A percentile compares a stretch with the other conserved stretches of the same genome.
Conservation (phyloP, 2,888 invertebrate genomes). For the Leucoptera coffeella region DNA sequence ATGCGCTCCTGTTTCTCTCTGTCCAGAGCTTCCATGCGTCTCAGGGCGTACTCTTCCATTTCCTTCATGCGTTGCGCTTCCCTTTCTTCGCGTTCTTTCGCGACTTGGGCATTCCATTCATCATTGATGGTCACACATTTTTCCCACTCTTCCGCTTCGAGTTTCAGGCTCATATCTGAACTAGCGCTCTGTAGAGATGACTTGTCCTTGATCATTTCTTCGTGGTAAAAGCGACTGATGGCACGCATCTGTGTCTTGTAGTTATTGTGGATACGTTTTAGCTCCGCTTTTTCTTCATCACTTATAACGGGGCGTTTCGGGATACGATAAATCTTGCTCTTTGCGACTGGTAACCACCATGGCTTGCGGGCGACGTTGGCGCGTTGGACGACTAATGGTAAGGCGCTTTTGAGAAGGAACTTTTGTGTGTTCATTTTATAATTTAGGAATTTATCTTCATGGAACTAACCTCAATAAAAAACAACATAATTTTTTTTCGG, state of each 20-base stretch:
- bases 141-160: slow-evolving; percentile 60
- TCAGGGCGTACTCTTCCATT: slow-evolving; percentile 37
- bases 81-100: slow-evolving; percentile 51
- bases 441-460: no score
- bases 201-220: slow-evolving; percentile 43
- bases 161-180: slow-evolving; percentile 45
- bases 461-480: no score
- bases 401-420: slow-evolving; percentile 18
- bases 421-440: slow-evolving; percentile 14
- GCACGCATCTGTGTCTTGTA: slow-evolving; percentile 61
- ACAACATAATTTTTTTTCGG: no score
- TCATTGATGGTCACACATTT: slow-evolving; percentile 57
- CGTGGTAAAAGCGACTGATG: slow-evolving; percentile 43
- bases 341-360: slow-evolving; percentile 72
- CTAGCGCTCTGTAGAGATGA: slow-evolving; percentile 45
- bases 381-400: slow-evolving; percentile 24
- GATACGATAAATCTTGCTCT: slow-evolving; percentile 69
- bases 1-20: slow-evolving; percentile 18
- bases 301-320: slow-evolving; percentile 54
- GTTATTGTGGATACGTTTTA: slow-evolving; percentile 61
- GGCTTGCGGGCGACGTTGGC: slow-evolving; percentile 61
- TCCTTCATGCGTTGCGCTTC: slow-evolving; percentile 38
- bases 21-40: slow-evolving; percentile 28
- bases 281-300: slow-evolving; percentile 59
- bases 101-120: slow-evolving; percentile 64